phyloP scores from a whole-genome alignment of 1,140 invertebrate species.

The Telenomus remus region DNA sequence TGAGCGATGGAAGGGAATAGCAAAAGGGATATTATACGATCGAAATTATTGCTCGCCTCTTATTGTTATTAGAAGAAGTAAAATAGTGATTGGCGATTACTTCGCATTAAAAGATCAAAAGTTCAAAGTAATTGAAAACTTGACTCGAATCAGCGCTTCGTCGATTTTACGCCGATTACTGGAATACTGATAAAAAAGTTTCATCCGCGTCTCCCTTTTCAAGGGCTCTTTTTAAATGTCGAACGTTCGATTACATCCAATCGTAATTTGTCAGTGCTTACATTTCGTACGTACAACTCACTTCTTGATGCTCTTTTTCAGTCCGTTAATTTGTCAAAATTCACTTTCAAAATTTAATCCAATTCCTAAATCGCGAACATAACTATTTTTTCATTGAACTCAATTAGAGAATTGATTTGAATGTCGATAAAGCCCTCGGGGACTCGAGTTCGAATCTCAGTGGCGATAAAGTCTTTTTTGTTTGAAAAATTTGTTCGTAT shows the following conservation, averaged over 20 bases:
- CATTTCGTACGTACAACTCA: slow-evolving; percentile 13
- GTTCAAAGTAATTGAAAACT: slow-evolving; percentile 16
- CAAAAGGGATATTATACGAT: background rate
- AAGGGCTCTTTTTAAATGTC: background rate
- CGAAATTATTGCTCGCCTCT: slow-evolving; percentile 4
- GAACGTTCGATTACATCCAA: slow-evolving; percentile 16
- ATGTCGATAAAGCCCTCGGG: too few species aligned
- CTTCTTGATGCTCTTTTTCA: too few species aligned
- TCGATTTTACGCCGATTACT: slow-evolving; percentile 1
- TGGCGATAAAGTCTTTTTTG: too few species aligned
- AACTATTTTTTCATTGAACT: too few species aligned
- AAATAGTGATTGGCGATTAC: slow-evolving; percentile 18
- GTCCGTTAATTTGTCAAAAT: too few species aligned
- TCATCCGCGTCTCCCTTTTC: background rate
- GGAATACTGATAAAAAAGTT: slow-evolving; percentile 3
- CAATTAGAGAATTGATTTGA: too few species aligned
- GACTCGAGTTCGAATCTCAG: too few species aligned
- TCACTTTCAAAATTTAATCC: too few species aligned
- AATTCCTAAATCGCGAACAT: too few species aligned
- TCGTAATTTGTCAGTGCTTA: slow-evolving; percentile 7
- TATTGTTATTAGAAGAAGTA: slow-evolving; percentile 9
- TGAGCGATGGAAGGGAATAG: too few species aligned
- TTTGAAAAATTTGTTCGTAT: too few species aligned
- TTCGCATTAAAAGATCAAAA: slow-evolving; percentile 7
- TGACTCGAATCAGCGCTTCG: slow-evolving; percentile 6